These are phyloP conservation scores for Tragelaphus imberbis DNA, from an alignment of 2,113 vertebrate genomes.

Conservation along the genomic window DNA sequence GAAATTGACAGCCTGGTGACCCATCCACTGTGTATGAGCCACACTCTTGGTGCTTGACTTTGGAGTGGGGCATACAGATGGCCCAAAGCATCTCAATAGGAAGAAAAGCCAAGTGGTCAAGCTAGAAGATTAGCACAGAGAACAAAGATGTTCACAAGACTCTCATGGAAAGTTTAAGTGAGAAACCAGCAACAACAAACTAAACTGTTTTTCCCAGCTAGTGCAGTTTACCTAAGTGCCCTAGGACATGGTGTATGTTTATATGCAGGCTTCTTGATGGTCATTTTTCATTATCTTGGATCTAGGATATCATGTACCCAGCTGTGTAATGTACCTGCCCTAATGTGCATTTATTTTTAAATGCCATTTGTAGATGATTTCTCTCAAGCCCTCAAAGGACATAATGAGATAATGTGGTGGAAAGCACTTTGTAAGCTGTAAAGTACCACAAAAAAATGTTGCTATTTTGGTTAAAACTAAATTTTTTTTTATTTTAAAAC, in stretches of 20 bases:
- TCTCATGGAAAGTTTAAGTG: not conserved
- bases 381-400: conserved; percentile 31
- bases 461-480: conserved; percentile 46
- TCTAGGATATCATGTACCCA: not conserved
- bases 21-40: rapidly evolving
- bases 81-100: not conserved
- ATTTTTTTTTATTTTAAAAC: not conserved
- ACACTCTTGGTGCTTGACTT: not conserved
- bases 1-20: not conserved
- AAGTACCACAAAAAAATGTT: conserved; percentile 44
- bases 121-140: not conserved
- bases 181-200: not conserved
- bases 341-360: conserved; percentile 42
- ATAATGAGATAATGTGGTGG: conserved; percentile 48
- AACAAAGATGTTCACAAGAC: not conserved
- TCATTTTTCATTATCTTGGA: not conserved
- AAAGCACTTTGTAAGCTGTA: conserved; percentile 41
- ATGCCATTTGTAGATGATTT: conserved; percentile 52
- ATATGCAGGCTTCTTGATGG: not conserved
- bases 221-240: not conserved
- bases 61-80: not conserved
- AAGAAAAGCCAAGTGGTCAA: not conserved
- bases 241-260: not conserved
- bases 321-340: conserved; percentile 39
- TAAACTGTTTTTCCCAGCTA: not conserved